Conservation (phyloP, 2,113 vertebrate species). For the Caloenas nicobarica region DNA sequence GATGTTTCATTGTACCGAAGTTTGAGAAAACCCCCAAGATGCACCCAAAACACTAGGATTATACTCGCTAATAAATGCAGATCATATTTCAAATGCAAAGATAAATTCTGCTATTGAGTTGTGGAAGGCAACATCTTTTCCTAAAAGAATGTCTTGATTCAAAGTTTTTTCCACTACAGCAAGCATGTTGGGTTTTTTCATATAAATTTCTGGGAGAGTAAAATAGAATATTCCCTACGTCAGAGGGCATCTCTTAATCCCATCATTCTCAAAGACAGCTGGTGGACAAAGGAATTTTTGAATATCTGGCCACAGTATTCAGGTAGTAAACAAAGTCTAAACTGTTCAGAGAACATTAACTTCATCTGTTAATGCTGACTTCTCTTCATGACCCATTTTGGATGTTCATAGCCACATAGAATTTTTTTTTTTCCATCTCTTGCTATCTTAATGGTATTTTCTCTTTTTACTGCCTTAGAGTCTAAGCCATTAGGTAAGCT, state of each 20-base stretch:
- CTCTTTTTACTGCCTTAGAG: not conserved
- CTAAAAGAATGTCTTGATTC: not conserved
- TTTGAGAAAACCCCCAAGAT: not conserved
- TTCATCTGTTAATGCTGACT: not conserved
- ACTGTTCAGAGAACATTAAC: not conserved
- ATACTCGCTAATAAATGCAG: not conserved
- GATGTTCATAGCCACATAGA: not conserved
- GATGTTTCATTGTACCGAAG: not conserved
- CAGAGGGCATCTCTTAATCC: not conserved
- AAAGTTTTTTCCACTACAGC: not conserved
- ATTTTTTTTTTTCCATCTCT: not conserved
- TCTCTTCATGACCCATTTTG: not conserved
- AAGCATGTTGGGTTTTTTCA: not conserved
- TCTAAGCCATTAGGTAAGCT: not conserved
- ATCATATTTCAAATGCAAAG: not conserved
- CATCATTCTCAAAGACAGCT: not conserved
- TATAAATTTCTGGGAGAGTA: not conserved
- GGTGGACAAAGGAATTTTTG: not conserved
- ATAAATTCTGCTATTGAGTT: not conserved
- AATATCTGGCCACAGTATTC: not conserved
- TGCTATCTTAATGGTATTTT: not conserved
- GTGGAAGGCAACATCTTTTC: not conserved
- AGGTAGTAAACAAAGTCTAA: not conserved
- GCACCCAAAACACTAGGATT: not conserved
- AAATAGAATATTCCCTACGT: not conserved